These are phyloP conservation scores for Murina feae DNA, from an alignment of 2,113 vertebrate species.

Conservation along the genomic window DNA sequence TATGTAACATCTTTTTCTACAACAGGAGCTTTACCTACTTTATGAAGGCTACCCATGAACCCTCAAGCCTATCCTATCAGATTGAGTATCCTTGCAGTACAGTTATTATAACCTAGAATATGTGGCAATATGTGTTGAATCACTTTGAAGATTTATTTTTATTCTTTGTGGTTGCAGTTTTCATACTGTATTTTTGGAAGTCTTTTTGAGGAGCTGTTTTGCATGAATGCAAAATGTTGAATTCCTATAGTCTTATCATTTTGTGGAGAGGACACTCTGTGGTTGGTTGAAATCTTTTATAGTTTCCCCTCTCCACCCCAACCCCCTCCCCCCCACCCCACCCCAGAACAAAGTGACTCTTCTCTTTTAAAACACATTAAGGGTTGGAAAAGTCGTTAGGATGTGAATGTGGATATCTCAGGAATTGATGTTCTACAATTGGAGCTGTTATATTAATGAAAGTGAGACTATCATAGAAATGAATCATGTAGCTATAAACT, in stretches of 20 bases:
- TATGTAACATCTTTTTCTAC: neutral
- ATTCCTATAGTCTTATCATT: neutral
- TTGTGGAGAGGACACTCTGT: neutral
- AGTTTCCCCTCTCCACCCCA: too few relatives aligned
- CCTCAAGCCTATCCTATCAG: neutral
- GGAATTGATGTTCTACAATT: conserved; percentile 70
- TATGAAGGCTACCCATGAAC: neutral
- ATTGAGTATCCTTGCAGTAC: neutral
- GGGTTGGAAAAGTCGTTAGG: conserved; percentile 68
- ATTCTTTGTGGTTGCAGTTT: neutral
- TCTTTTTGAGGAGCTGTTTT: neutral
- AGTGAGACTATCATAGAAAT: conserved; percentile 75
- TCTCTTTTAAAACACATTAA: conserved; percentile 71
- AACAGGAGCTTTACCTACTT: neutral
- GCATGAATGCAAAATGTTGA: neutral
- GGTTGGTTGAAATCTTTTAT: conserved; percentile 37
- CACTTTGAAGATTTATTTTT: neutral
- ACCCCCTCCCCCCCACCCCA: neutral
- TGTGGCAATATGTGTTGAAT: neutral
- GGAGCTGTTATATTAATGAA: conserved; percentile 74
- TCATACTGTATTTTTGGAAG: neutral
- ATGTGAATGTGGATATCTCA: conserved; percentile 71
- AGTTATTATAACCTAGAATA: neutral
- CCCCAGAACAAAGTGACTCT: conserved; percentile 67
- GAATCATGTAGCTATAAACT: conserved; percentile 73